Evolutionary conservation across 2,113 vertebrate species (phyloP).

Genomic region (Sturnus vulgaris): DNA sequence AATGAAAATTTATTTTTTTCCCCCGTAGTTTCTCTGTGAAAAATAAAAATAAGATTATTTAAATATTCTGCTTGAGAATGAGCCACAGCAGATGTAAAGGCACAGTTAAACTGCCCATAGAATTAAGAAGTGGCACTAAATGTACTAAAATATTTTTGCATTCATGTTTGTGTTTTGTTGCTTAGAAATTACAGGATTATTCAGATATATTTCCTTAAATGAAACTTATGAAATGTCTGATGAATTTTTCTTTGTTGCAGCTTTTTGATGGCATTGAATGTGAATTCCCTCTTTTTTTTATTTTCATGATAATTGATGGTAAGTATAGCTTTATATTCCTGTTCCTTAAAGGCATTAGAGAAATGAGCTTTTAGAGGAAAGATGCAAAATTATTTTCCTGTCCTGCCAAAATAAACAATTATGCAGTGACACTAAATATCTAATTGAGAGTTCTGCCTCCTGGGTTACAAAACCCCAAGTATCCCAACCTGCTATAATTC

Average conservation of each 20-base stretch:
- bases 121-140: neutral
- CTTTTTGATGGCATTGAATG: slow-evolving; percentile 98
- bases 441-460: neutral
- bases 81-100: neutral
- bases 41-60: neutral
- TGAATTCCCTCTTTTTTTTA: slow-evolving; percentile 97
- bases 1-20: slow-evolving; percentile 9
- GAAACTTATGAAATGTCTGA: neutral
- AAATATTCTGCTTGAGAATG: neutral
- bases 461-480: neutral
- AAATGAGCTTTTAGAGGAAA: neutral
- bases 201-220: neutral
- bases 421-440: neutral
- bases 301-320: slow-evolving; percentile 99
- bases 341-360: neutral
- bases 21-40: neutral
- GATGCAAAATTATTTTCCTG: neutral
- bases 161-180: neutral
- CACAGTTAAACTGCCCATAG: neutral
- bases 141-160: neutral
- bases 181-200: neutral
- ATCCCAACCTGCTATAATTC: neutral
- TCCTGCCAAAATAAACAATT: neutral
- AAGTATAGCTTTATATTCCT: slow-evolving; percentile 66
- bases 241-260: slow-evolving; percentile 73